Evolutionary conservation across 2,888 invertebrate species (phyloP), one percentile per base, ranked within the genome.

Genomic region (Leptopilina syphax): DNA sequence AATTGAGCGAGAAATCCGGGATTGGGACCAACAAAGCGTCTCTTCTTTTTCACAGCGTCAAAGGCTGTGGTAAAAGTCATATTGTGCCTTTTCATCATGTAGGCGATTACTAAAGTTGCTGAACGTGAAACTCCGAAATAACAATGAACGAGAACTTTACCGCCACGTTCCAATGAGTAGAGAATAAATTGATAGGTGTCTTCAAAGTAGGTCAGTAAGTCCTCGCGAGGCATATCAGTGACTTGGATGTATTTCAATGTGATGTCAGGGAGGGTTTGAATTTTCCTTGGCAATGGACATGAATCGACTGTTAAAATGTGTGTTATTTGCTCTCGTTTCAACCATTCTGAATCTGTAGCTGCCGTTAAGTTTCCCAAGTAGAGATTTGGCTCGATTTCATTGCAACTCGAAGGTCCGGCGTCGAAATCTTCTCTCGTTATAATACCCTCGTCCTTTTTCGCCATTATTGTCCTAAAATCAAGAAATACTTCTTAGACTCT

Each of bases 111-210:
- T 3, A 98, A 93, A 0, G 98, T 96, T 0, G 97, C 96, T 90
- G 98, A 98, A 78, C 98, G 94, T 0, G 98, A 98, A 3, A 98
- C 96, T 13, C 98, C 98, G 87, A 96, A 98, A 90, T 97, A 97
- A 92, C 98, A 98, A 90, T 98, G 98, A 1, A 98, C 97, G 13
- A 98, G 93, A 7, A 98, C 94, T 80, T 93, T 95, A 65, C 96
- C 96, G 57, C 94, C 93, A 3, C 91, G 90, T 6, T 95, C 90
- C 79, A 95, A 93, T 1, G 96, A 96, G 81, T 94, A 92, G 83
- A 94, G 94, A 81, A 98, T 97, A 88, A 97, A 98, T 5, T 94
- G 93, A 88, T 95, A 95, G 78, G 96, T 95, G 70, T 96, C 95
- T 83, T 96, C 96, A 84, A 98, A 94, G 88, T 96, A 94, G 84